Percentiles rank a stretch among this genome's conserved stretches.
Evolutionary conservation across 2,797 vertebrate species (phyloP).

Genomic region (Silurus aristotelis): DNA sequence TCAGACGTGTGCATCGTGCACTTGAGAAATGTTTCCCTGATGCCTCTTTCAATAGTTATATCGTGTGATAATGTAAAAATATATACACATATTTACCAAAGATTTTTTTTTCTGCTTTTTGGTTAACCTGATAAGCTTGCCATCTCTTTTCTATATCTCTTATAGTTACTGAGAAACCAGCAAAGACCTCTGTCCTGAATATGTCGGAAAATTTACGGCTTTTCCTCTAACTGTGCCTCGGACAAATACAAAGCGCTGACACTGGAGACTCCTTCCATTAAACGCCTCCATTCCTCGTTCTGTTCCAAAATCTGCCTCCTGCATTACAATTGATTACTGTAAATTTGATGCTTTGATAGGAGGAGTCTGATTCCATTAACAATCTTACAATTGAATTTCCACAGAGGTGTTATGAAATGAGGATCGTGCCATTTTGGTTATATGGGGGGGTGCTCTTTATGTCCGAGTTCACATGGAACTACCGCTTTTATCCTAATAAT

Average conservation of each 20-base stretch:
- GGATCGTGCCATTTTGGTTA: no score
- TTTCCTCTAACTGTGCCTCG: not conserved
- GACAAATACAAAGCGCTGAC: not conserved
- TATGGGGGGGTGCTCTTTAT: no score
- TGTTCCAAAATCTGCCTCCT: not conserved
- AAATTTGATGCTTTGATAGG: not conserved
- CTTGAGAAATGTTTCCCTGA: not conserved
- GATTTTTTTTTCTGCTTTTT: not conserved
- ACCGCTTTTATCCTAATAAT: no score
- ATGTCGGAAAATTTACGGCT: not conserved
- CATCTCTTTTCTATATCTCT: no score
- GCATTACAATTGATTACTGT: not conserved
- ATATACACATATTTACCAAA: not conserved
- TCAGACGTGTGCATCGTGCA: not conserved
- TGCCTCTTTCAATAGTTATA: not conserved
- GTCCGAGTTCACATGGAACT: no score
- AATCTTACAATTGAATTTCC: no score
- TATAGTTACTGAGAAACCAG: not conserved
- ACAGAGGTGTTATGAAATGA: no score
- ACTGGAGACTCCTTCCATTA: slow-evolving; percentile 6
- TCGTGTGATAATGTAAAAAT: not conserved
- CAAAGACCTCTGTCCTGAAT: not conserved
- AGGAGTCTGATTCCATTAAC: no score
- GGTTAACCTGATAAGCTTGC: not conserved
- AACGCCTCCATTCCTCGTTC: not conserved